Base-by-base conservation (phyloP, 1,140 invertebrate species). In the Phthorimaea operculella region DNA sequence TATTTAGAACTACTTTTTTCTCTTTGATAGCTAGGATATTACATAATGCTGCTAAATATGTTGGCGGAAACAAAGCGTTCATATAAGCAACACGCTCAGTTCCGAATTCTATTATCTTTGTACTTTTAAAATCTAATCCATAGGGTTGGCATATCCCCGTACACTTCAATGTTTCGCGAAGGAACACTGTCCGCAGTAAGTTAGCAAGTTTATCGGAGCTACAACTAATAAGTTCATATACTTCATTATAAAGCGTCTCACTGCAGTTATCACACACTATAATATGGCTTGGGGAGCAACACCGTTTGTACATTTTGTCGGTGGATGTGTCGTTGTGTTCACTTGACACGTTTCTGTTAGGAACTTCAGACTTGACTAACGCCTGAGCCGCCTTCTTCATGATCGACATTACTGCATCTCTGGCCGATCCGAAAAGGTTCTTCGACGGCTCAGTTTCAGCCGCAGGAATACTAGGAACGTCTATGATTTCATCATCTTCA, bases 381-480 rank as follows among this genome's bases (percentile, higher is more conserved):
- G 92, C 93, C 81, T 94, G 90, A 11, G 93, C 93, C 0, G 94
- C 94, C 80, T 95, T 96, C 70, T 95, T 95, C 5, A 97, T 93
- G 53, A 97, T 94, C 54, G 91, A 93, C 61, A 96, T 88, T 4
- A 96, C 94, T 0, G 92, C 94, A 72, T 95, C 93, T 53, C 91
- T 89, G 1, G 94, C 94, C 36, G 91, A 93, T 42, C 93, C 93
- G 69, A 97, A 94, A 12, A 96, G 82, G 81, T 95, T 95, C 55
- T 85, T 85, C 16, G 88, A 86, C 1, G 79, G 74, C 48, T 89
- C 88, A 14, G 73, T 62, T 63, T 83, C 83, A 9, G 72, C 64
- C 7, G 74, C 61, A 12, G 74, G 78, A 11, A 85, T 72, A 12
- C 87, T 81, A 28, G 82, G 74, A 6, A 83, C 70, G 51, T 87